Percentiles rank a stretch among this genome's conserved stretches.
Evolutionary conservation across 2,113 vertebrate species (phyloP).

Genomic region (Apodemus sylvaticus): DNA sequence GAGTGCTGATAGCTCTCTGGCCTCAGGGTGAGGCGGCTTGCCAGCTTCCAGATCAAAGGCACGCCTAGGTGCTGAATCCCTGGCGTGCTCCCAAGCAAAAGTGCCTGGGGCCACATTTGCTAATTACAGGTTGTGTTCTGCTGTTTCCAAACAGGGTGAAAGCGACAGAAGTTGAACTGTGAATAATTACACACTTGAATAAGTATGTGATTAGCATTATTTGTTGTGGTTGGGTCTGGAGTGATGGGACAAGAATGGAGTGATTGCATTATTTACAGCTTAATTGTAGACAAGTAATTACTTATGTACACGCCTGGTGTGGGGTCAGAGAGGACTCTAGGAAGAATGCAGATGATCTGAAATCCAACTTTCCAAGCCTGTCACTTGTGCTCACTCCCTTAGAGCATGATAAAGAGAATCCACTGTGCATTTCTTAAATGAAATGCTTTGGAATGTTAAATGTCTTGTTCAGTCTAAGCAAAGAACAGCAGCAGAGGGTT

Average conservation of each 20-base stretch:
- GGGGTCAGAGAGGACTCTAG: slow-evolving; percentile 83
- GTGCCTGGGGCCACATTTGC: slow-evolving; percentile 87
- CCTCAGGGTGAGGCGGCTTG: slow-evolving; percentile 78
- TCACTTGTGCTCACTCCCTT: slow-evolving; percentile 50
- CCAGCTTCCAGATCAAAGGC: slow-evolving; percentile 85
- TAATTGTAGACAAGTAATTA: slow-evolving; percentile 90
- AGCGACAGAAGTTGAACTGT: slow-evolving; percentile 91
- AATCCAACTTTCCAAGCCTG: slow-evolving; percentile 75
- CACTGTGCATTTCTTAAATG: slow-evolving; percentile 74
- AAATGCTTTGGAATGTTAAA: slow-evolving; percentile 80
- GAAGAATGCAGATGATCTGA: slow-evolving; percentile 76
- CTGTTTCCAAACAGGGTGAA: slow-evolving; percentile 92
- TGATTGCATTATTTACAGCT: slow-evolving; percentile 92
- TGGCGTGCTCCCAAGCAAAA: slow-evolving; percentile 85
- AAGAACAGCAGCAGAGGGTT: slow-evolving; percentile 74
- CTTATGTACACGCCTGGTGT: slow-evolving; percentile 82
- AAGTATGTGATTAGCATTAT: slow-evolving; percentile 91
- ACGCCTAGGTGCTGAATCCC: slow-evolving; percentile 86
- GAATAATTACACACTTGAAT: slow-evolving; percentile 92
- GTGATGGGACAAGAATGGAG: slow-evolving; percentile 88
- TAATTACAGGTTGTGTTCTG: slow-evolving; percentile 91
- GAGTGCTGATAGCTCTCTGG: slow-evolving; percentile 78
- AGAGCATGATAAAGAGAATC: slow-evolving; percentile 63
- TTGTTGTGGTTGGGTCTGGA: slow-evolving; percentile 87
- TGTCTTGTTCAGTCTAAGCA: slow-evolving; percentile 77